Percentiles rank a stretch among this genome's conserved stretches.
Conservation (phyloP, 2,797 vertebrate genomes). For the Myotis vivesi region DNA sequence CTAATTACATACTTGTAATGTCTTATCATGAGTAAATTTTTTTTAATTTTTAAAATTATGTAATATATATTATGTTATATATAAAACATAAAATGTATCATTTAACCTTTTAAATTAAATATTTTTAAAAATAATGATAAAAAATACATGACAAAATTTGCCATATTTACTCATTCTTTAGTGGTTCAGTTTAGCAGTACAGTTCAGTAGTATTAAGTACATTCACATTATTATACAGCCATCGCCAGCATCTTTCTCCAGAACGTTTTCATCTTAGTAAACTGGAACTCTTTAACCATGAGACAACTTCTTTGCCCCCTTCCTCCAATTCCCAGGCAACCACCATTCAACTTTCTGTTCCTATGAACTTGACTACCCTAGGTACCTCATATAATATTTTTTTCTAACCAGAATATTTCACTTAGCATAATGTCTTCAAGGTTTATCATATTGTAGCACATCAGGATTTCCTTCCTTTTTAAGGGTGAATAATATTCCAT, state of each 20-base stretch:
- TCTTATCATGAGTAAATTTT: not conserved
- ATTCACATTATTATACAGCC: not conserved
- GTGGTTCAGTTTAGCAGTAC: not conserved
- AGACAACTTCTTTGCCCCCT: not conserved
- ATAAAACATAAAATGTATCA: not conserved
- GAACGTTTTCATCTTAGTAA: not conserved
- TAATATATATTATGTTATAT: not conserved
- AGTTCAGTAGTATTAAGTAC: not conserved
- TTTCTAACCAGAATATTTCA: not conserved
- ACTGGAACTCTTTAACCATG: not conserved
- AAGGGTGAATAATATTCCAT: not conserved
- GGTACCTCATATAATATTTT: not conserved
- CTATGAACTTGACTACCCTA: not conserved
- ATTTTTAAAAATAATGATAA: not conserved
- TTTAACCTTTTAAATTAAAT: conserved; percentile 20
- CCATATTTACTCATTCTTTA: not conserved
- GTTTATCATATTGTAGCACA: not conserved
- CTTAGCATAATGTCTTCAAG: not conserved
- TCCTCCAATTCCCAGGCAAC: not conserved
- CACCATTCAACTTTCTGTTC: not conserved
- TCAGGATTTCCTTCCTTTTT: conserved; percentile 1
- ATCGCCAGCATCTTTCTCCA: not conserved
- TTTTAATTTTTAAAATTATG: not conserved
- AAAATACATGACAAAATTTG: conserved; percentile 18
- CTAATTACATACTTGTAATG: not conserved